These are phyloP conservation scores for Chelon auratus DNA, from an alignment of 2,797 vertebrate genomes.

Conservation along the genomic window DNA sequence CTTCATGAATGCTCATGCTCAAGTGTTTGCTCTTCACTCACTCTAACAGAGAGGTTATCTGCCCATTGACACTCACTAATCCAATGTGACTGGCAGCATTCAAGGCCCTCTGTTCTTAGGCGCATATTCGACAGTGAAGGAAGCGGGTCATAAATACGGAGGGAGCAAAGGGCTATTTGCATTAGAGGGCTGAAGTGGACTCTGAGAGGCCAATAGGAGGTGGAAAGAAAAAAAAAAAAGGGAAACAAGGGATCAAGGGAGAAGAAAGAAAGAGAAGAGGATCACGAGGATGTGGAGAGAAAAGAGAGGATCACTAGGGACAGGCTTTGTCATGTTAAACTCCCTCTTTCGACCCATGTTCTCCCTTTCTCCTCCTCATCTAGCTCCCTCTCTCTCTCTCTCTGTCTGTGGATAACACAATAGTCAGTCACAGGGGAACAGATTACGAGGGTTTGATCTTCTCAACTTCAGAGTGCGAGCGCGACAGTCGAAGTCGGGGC, in stretches of 20 bases:
- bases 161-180: constrained; percentile 72
- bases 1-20: constrained; percentile 68
- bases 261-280: constrained; percentile 56
- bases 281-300: constrained; percentile 68
- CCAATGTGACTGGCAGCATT: constrained; percentile 79
- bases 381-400: constrained; percentile 10
- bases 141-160: constrained; percentile 81
- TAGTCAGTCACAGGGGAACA: constrained; percentile 73
- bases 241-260: constrained; percentile 68
- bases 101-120: constrained; percentile 67
- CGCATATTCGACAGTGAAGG: constrained; percentile 77
- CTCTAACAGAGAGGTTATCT: constrained; percentile 82
- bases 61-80: constrained; percentile 78
- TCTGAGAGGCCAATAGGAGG: constrained; percentile 53
- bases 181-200: constrained; percentile 75
- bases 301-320: constrained; percentile 71
- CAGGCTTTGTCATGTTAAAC: constrained; percentile 83
- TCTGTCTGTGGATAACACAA: constrained; percentile 66
- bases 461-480: constrained; percentile 65
- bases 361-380: constrained; percentile 44
- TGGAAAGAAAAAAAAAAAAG: constrained; percentile 24
- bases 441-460: constrained; percentile 80
- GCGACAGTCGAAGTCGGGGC: constrained; percentile 62
- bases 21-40: constrained; percentile 80
- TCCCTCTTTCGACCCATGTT: constrained; percentile 58